These are phyloP conservation scores for Halcyon senegalensis DNA, from an alignment of 2,113 vertebrate genomes.

Conservation along the genomic window DNA sequence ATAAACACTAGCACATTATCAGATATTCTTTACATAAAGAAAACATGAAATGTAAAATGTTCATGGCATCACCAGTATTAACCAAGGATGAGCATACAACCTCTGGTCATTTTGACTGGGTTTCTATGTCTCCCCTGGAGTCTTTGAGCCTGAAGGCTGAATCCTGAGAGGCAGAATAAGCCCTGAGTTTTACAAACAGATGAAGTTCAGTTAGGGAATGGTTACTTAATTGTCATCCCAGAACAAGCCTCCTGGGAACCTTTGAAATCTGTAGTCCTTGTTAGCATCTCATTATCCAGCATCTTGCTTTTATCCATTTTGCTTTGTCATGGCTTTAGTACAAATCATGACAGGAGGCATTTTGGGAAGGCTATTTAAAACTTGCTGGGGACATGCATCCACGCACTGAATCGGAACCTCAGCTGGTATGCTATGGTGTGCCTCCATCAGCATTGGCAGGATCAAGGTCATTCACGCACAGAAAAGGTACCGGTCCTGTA, in stretches of 20 bases:
- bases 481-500: background rate
- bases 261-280: background rate
- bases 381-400: background rate
- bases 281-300: slow-evolving; percentile 4
- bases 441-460: background rate
- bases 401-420: background rate
- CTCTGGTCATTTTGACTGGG: background rate
- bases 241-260: background rate
- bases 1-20: background rate
- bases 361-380: background rate
- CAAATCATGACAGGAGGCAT: background rate
- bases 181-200: background rate
- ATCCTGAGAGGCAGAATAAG: background rate
- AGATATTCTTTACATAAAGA: background rate
- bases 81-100: background rate
- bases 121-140: background rate
- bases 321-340: background rate
- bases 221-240: background rate
- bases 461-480: background rate
- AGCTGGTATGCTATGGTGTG: background rate
- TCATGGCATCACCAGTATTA: background rate
- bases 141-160: background rate
- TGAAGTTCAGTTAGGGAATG: background rate
- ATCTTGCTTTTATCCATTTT: background rate
- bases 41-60: background rate